Conservation (phyloP, 2,888 invertebrate genomes). For the Coleophora deauratella region DNA sequence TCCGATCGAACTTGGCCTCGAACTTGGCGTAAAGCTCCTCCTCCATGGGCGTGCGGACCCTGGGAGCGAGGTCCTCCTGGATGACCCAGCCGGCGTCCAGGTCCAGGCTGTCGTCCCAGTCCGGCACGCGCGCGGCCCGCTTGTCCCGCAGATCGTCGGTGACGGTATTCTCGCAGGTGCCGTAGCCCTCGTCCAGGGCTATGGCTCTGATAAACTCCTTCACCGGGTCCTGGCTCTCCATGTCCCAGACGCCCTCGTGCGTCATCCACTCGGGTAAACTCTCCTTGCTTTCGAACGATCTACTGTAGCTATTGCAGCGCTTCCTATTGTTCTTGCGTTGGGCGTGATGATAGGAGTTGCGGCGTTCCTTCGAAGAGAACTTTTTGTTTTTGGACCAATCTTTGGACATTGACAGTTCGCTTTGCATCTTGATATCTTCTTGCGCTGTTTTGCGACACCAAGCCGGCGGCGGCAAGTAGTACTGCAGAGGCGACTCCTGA, state of each 20-base stretch:
- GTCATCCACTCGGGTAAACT: constrained; percentile 72
- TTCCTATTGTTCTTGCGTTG: constrained; percentile 51
- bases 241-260: constrained; percentile 67
- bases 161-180: constrained; percentile 66
- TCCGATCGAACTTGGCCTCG: constrained; percentile 80
- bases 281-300: constrained; percentile 60
- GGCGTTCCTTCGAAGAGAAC: constrained; percentile 50
- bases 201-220: constrained; percentile 64
- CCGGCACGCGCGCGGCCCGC: constrained; percentile 38
- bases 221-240: constrained; percentile 64
- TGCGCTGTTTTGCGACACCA: constrained; percentile 52
- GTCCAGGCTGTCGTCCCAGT: constrained; percentile 52
- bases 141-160: constrained; percentile 45
- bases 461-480: constrained; percentile 60
- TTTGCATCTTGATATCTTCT: constrained; percentile 58
- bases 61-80: constrained; percentile 40
- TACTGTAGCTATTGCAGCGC: constrained; percentile 55
- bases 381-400: constrained; percentile 56
- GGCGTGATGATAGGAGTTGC: constrained; percentile 52
- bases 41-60: constrained; percentile 51
- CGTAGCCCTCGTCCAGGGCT: constrained; percentile 67
- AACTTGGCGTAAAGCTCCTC: constrained; percentile 74
- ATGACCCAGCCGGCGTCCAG: constrained; percentile 48
- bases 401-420: constrained; percentile 44
- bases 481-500: constrained; percentile 55